phyloP scores from a whole-genome alignment of 2,113 vertebrate genomes.

The Nestor notabilis region DNA sequence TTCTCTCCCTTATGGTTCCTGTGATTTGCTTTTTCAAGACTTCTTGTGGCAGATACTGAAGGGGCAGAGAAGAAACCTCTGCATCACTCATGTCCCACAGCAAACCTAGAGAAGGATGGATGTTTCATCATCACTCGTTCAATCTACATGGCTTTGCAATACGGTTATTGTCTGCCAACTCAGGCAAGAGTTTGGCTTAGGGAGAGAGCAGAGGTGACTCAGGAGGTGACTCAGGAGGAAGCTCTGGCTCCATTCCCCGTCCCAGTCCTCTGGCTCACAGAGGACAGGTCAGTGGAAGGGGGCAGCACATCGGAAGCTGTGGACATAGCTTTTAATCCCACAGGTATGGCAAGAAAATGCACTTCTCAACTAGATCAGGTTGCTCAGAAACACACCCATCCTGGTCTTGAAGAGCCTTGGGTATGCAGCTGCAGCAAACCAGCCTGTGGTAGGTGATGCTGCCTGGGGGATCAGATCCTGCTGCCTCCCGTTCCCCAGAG shows the following conservation, averaged over 20 bases:
- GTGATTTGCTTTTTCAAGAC: accelerated
- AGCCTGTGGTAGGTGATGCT: neutral
- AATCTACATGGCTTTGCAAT: neutral
- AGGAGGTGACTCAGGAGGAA: neutral
- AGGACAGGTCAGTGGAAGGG: neutral
- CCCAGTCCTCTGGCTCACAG: neutral
- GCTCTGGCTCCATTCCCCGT: neutral
- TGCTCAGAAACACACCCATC: neutral
- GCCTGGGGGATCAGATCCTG: neutral
- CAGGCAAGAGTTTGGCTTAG: neutral
- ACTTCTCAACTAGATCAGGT: neutral
- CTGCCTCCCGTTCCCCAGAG: accelerated
- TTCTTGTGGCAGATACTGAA: neutral
- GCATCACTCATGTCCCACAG: neutral
- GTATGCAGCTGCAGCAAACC: neutral
- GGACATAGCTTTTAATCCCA: neutral
- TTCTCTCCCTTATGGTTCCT: neutral
- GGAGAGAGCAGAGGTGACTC: neutral
- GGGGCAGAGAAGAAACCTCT: neutral
- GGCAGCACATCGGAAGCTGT: neutral
- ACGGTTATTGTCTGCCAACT: accelerated
- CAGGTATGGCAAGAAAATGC: neutral
- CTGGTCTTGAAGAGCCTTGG: neutral
- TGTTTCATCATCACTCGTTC: accelerated
- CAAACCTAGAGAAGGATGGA: neutral